phyloP scores from a whole-genome alignment of 2,797 vertebrate species.

The Selene dorsalis region DNA sequence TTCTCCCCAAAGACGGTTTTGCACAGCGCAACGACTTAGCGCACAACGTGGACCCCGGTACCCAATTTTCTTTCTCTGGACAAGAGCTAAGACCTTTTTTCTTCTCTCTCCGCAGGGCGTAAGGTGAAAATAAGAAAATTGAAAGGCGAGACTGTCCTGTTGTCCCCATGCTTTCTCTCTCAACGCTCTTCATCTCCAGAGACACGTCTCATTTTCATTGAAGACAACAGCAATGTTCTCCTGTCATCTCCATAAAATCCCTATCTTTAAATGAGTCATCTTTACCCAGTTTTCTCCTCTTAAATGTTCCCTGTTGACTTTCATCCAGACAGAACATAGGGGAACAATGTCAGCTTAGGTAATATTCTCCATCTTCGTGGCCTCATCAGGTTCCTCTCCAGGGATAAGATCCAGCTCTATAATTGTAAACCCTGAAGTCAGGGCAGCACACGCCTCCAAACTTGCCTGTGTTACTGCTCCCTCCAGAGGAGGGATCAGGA shows the following conservation, averaged over 20 bases:
- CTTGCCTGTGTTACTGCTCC: slow-evolving; percentile 42
- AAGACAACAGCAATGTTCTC: slow-evolving; percentile 51
- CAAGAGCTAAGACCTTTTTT: slow-evolving; percentile 1
- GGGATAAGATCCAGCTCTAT: slow-evolving; percentile 48
- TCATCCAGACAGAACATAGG: slow-evolving; percentile 20
- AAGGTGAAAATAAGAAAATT: slow-evolving; percentile 61
- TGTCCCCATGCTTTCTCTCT: slow-evolving; percentile 36
- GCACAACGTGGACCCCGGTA: slow-evolving; percentile 1
- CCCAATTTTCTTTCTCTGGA: slow-evolving; percentile 26
- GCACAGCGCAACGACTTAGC: slow-evolving; percentile 39
- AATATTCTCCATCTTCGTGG: slow-evolving; percentile 40
- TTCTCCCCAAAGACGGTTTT: slow-evolving; percentile 18
- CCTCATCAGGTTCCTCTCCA: slow-evolving; percentile 39
- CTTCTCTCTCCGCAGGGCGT: slow-evolving; percentile 24
- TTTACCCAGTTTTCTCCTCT: slow-evolving; percentile 29
- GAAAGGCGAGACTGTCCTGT: slow-evolving; percentile 18
- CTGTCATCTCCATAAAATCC: slow-evolving; percentile 8
- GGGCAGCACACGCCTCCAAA: slow-evolving; percentile 35
- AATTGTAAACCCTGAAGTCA: slow-evolving; percentile 45
- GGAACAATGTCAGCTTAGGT: slow-evolving; percentile 16
- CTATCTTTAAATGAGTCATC: slow-evolving; percentile 34
- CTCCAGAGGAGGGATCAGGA: slow-evolving; percentile 50
- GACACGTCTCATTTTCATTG: slow-evolving; percentile 46
- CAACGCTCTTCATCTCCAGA: slow-evolving; percentile 33
- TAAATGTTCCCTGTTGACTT: slow-evolving; percentile 42